These are phyloP conservation scores for Heterotilapia buettikoferi DNA, from an alignment of 2,113 vertebrate species.

Conservation along the genomic window DNA sequence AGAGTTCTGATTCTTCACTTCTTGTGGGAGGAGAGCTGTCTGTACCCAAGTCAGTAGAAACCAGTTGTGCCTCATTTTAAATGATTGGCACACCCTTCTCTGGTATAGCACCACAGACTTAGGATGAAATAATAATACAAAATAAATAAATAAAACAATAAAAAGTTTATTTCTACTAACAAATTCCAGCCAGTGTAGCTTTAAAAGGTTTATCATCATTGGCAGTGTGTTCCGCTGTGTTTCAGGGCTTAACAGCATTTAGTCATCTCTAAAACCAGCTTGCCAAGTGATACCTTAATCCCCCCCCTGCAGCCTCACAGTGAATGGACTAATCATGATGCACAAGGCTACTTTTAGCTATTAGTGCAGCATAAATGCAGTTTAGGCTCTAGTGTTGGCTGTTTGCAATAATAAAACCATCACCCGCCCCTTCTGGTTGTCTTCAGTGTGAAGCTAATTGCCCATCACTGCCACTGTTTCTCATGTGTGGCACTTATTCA, in stretches of 20 bases:
- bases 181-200: neutral
- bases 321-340: constrained; percentile 29
- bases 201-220: neutral
- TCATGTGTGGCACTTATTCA: neutral
- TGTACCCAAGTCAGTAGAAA: neutral
- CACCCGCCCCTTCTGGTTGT: neutral
- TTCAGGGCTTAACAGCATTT: constrained; percentile 45
- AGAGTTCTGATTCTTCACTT: neutral
- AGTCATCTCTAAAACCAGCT: constrained; percentile 41
- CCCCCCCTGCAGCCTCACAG: neutral
- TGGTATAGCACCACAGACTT: neutral
- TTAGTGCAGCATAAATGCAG: neutral
- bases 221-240: neutral
- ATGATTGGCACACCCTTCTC: neutral
- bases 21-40: neutral
- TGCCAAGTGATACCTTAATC: constrained; percentile 58
- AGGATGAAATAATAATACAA: neutral
- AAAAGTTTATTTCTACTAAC: neutral
- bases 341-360: constrained; percentile 21
- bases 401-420: neutral
- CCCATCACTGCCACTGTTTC: neutral
- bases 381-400: neutral
- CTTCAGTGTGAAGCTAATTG: neutral
- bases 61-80: neutral
- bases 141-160: neutral